These are phyloP conservation scores for Melanotaenia pygmaea DNA, from an alignment of 2,797 vertebrate genomes.

Conservation along the genomic window DNA sequence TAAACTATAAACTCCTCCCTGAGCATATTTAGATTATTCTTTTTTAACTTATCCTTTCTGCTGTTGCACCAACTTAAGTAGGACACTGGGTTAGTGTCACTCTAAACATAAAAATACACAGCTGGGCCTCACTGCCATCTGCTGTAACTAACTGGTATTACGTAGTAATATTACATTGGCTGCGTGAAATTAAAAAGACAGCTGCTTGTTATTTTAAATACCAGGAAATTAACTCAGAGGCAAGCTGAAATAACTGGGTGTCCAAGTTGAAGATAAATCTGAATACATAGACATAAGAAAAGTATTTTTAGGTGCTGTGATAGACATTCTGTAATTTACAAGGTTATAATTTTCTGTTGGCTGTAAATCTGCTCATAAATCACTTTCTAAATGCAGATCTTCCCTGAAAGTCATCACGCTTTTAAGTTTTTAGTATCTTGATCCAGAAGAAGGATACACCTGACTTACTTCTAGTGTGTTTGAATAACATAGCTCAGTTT, in stretches of 20 bases:
- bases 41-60: background rate
- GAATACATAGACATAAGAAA: background rate
- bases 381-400: background rate
- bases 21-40: background rate
- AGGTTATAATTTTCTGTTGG: background rate
- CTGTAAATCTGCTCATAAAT: slow-evolving; percentile 1
- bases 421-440: background rate
- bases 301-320: background rate
- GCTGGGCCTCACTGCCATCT: slow-evolving; percentile 37
- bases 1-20: background rate
- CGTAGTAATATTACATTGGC: background rate
- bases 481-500: background rate
- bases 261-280: background rate
- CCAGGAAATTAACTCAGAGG: background rate
- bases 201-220: slow-evolving; percentile 1
- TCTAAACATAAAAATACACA: slow-evolving; percentile 37
- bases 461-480: background rate
- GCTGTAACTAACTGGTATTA: slow-evolving; percentile 37
- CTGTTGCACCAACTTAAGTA: slow-evolving; percentile 41
- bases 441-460: background rate
- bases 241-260: background rate
- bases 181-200: background rate
- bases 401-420: background rate
- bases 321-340: background rate
- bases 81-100: slow-evolving; percentile 63